Conservation (phyloP, 2,888 invertebrate species). For the Philereme transversata region DNA sequence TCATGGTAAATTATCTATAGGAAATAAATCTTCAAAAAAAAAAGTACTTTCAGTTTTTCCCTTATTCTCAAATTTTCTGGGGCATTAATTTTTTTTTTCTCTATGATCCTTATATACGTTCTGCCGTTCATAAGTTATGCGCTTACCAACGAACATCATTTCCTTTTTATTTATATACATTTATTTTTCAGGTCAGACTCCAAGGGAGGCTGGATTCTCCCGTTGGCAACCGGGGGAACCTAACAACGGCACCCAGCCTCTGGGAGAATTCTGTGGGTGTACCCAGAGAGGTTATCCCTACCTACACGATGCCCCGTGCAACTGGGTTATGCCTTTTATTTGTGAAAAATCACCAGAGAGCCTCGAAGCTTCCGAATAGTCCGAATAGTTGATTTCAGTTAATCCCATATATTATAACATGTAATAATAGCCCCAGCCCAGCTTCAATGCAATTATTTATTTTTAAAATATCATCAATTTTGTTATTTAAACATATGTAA, state of each 20-base stretch:
- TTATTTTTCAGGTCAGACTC: constrained; percentile 45
- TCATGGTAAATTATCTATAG: background rate
- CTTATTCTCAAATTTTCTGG: too few relatives aligned
- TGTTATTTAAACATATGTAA: too few relatives aligned
- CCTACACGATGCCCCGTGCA: constrained; percentile 52
- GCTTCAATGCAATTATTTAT: too few relatives aligned
- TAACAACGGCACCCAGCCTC: constrained; percentile 39
- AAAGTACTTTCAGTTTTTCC: too few relatives aligned
- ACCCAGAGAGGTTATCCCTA: constrained; percentile 41
- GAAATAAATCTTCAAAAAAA: background rate
- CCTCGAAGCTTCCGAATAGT: constrained; percentile 2
- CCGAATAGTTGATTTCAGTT: too few relatives aligned
- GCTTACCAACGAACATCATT: too few relatives aligned
- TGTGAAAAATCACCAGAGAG: constrained; percentile 32
- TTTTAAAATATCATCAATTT: too few relatives aligned
- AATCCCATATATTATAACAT: too few relatives aligned
- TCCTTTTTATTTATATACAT: background rate
- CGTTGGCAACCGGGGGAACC: constrained; percentile 51
- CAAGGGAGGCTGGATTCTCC: constrained; percentile 52
- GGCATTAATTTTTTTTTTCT: too few relatives aligned
- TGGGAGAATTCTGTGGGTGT: constrained; percentile 49
- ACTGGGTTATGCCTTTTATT: constrained; percentile 27
- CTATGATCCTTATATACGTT: too few relatives aligned
- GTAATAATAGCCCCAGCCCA: too few relatives aligned
- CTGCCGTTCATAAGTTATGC: too few relatives aligned